Base-by-base conservation (phyloP, 1,140 invertebrate species). In the Mycetomoellerius zeteki region DNA sequence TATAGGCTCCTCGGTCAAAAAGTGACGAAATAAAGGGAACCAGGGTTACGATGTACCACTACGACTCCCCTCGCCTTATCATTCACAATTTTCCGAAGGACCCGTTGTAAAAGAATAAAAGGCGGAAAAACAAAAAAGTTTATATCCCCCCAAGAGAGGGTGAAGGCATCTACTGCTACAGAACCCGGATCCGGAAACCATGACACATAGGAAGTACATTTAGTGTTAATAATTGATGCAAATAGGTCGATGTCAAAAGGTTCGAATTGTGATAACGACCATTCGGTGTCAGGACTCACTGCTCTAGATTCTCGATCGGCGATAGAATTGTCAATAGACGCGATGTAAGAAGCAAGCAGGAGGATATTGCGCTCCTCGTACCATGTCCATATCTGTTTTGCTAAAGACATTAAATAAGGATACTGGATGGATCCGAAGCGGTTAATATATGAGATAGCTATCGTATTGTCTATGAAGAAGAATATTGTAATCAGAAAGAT, bases 61-160 rank as follows among this genome's bases (percentile, higher is more conserved):
- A 92, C 16, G 56, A 92, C 78, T 2, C 88, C 90, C 14, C 14
- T 14, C 3, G 88, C 76, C 50, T 30, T 71, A 16, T 92, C 87
- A 2, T 60, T 16, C 2, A 77, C 64, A 27, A 92, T 87, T 75
- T 92, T 92, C 19, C 86, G 14, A 0, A 92, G 21, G 0, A 72
- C 43, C 47, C 54, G 30, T 27, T 73, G 58, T 37, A 92, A 85
- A 0, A 92, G 14, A 5, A 62, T 24, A 58, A 92, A 90, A 0
- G 86, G 89, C 0, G 91, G 88, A 64, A 92, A 92, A 4, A 88
- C 91, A 65, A 89, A 91, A 85, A 92, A 92, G 7, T 43, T 43
- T 10, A 12, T 10, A 10, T 12, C 37, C 3, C 1, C 10, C 4
- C 8, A 58, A 0, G 0, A 54, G 1, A 65, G 3, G 0, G 24